phyloP scores from a whole-genome alignment of 2,113 vertebrate genomes.

The Peromyscus maniculatus region DNA sequence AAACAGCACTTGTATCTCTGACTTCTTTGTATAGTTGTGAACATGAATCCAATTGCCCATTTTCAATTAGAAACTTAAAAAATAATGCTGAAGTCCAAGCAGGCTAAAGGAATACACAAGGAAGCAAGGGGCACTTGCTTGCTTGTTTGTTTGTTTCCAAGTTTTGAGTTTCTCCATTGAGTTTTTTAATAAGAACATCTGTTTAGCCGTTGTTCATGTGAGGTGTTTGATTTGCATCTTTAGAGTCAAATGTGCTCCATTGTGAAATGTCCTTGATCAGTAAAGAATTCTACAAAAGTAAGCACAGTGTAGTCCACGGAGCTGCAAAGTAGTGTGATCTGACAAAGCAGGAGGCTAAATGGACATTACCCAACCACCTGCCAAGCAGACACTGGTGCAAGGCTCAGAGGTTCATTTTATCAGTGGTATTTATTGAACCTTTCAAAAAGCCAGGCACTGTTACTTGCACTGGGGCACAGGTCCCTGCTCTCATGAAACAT shows the following conservation, averaged over 20 bases:
- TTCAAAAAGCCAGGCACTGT: background rate
- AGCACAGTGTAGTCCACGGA: background rate
- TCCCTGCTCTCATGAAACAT: background rate
- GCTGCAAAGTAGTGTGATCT: background rate
- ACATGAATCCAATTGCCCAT: background rate
- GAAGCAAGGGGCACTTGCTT: background rate
- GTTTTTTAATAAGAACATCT: background rate
- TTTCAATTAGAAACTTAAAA: slow-evolving; percentile 39
- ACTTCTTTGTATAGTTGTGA: background rate
- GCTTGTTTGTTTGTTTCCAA: background rate
- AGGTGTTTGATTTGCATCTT: slow-evolving; percentile 9
- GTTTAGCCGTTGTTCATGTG: background rate
- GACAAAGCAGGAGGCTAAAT: background rate
- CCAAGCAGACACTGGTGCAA: too few species aligned
- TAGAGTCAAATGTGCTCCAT: background rate
- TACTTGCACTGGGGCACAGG: background rate
- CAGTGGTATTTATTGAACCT: background rate
- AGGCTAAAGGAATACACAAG: background rate
- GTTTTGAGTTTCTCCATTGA: background rate
- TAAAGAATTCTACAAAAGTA: background rate
- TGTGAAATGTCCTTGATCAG: slow-evolving; percentile 28
- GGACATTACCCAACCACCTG: rapidly evolving
- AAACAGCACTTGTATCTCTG: background rate
- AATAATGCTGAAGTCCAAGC: background rate
- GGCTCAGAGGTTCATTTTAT: background rate